Evolutionary conservation across 2,113 vertebrate species (phyloP).

Genomic region (Euleptes europaea): DNA sequence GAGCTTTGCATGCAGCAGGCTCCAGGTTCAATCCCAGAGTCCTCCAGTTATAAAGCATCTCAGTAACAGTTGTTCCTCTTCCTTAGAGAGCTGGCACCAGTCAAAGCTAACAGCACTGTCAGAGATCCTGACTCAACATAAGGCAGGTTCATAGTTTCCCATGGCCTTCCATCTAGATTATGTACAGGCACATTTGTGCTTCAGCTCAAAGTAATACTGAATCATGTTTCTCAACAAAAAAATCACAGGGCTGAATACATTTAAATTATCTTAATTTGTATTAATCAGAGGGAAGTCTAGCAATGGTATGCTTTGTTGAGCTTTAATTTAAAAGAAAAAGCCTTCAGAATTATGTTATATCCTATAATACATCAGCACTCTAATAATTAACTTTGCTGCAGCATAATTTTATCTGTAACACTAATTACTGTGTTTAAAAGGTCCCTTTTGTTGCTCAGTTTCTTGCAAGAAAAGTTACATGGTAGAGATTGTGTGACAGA

Average conservation of each 20-base stretch:
- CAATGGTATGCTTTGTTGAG: slow-evolving; percentile 75
- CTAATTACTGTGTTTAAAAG: slow-evolving; percentile 69
- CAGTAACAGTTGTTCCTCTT: no score
- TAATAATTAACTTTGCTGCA: slow-evolving; percentile 71
- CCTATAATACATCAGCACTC: slow-evolving; percentile 61
- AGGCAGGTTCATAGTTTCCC: no score
- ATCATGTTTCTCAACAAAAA: slow-evolving; percentile 26
- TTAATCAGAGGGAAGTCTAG: slow-evolving; percentile 69
- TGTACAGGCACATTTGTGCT: not conserved
- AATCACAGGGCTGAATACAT: slow-evolving; percentile 15
- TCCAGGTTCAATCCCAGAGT: no score
- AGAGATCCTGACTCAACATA: no score
- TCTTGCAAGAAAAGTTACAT: slow-evolving; percentile 59
- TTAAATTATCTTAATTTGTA: slow-evolving; percentile 71
- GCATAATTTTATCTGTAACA: slow-evolving; percentile 69
- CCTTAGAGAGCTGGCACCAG: no score
- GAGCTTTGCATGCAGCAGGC: no score
- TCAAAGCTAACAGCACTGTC: no score
- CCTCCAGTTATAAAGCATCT: no score
- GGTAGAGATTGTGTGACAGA: slow-evolving; percentile 47
- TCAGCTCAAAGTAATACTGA: slow-evolving; percentile 13
- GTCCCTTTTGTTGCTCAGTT: slow-evolving; percentile 63
- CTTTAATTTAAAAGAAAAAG: slow-evolving; percentile 78
- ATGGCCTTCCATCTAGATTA: not conserved
- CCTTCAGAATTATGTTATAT: slow-evolving; percentile 73